These are phyloP conservation scores for Pogonomyrmex barbatus DNA, from an alignment of 1,140 invertebrate genomes.

Conservation along the genomic window DNA sequence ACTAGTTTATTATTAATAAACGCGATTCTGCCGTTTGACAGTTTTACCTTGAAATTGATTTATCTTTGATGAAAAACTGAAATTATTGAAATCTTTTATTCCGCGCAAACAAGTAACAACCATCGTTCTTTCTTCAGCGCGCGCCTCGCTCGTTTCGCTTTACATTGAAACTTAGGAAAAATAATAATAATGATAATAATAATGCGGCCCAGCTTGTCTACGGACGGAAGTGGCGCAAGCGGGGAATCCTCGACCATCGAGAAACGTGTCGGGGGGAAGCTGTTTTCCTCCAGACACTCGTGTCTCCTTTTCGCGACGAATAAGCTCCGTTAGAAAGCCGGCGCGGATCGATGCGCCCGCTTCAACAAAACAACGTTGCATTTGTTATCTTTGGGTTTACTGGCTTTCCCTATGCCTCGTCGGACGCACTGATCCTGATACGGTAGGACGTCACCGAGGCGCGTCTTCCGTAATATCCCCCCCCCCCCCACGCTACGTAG, in stretches of 20 bases:
- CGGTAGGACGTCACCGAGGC: slow-evolving; percentile 57
- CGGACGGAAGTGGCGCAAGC: background rate
- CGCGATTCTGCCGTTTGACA: background rate
- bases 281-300: background rate
- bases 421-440: slow-evolving; percentile 73
- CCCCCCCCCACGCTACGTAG: no score
- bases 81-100: background rate
- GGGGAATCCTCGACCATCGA: slow-evolving; percentile 5
- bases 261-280: slow-evolving; percentile 8
- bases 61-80: background rate
- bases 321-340: slow-evolving; percentile 22
- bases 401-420: slow-evolving; percentile 64
- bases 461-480: slow-evolving; percentile 57
- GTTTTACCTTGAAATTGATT: background rate
- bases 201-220: no score
- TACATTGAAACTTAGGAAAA: background rate
- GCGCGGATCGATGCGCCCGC: slow-evolving; percentile 6
- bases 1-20: slow-evolving; percentile 40
- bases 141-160: background rate
- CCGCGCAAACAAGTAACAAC: background rate
- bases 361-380: slow-evolving; percentile 68
- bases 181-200: no score
- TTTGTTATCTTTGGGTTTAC: slow-evolving; percentile 77
- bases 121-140: background rate
- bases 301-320: background rate